These are phyloP conservation scores for Phoebastria nigripes DNA, from an alignment of 2,797 vertebrate species.

Conservation along the genomic window DNA sequence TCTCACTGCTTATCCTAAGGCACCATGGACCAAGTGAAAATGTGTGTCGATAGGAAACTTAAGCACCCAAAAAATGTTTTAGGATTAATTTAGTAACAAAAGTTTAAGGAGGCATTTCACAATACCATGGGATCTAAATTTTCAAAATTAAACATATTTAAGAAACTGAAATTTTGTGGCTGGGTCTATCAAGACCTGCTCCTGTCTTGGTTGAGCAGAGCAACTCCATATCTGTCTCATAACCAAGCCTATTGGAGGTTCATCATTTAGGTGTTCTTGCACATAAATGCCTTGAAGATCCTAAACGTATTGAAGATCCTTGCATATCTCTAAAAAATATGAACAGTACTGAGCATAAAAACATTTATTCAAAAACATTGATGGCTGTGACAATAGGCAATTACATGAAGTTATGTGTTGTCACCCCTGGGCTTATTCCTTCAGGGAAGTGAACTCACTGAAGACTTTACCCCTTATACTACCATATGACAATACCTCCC, in stretches of 20 bases:
- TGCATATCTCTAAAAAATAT: not conserved
- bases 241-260: not conserved
- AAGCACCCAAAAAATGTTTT: not conserved
- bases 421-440: not conserved
- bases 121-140: not conserved
- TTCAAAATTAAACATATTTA: not conserved
- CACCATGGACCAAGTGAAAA: not conserved
- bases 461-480: not conserved
- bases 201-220: not conserved
- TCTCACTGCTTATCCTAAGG: not conserved
- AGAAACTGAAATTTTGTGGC: not conserved
- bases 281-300: not conserved
- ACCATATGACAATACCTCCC: not conserved
- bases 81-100: not conserved
- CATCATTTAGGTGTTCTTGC: not conserved
- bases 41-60: not conserved
- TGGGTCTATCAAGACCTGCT: not conserved
- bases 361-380: not conserved
- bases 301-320: not conserved
- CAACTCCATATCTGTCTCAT: not conserved
- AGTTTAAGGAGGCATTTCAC: not conserved
- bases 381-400: not conserved
- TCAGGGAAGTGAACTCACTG: not conserved
- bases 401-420: not conserved
- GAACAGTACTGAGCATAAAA: not conserved